Conservation (phyloP, 1,140 invertebrate species). For the Hycleus cichorii region DNA sequence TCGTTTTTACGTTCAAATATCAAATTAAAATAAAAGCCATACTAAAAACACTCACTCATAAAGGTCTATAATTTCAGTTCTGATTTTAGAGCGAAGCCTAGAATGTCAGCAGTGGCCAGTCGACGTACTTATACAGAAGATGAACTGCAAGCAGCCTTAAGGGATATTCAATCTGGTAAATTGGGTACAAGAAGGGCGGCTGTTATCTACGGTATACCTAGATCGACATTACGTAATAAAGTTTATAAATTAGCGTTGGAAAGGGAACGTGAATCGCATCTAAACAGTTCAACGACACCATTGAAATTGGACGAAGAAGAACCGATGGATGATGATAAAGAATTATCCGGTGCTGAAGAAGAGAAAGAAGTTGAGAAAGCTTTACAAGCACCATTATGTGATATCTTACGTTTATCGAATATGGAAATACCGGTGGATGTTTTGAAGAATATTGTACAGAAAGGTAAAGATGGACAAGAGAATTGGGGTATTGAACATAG, state of each 20-base stretch:
- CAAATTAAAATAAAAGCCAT: not conserved
- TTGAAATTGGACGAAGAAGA: conserved; percentile 40
- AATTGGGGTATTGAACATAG: conserved; percentile 48
- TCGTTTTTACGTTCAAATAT: not conserved
- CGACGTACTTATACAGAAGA: conserved; percentile 83
- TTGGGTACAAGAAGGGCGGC: conserved; percentile 86
- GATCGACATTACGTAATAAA: conserved; percentile 92
- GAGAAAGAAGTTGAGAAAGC: conserved; percentile 57
- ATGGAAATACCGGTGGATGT: conserved; percentile 50
- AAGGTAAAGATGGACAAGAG: conserved; percentile 42
- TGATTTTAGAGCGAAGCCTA: conserved; percentile 54
- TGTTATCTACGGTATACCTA: conserved; percentile 89
- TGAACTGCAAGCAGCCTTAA: conserved; percentile 79
- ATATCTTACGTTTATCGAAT: conserved; percentile 46
- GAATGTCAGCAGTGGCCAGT: conserved; percentile 50
- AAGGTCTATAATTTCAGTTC: conserved; percentile 38
- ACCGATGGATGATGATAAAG: conserved; percentile 47
- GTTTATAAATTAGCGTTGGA: conserved; percentile 79
- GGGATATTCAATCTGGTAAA: conserved; percentile 87
- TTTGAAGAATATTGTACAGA: conserved; percentile 49
- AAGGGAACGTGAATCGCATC: conserved; percentile 53
- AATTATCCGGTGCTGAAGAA: conserved; percentile 57
- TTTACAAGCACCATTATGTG: conserved; percentile 42
- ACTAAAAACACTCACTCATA: conserved; percentile 17
- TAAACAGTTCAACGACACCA: conserved; percentile 42